Evolutionary conservation across 1,140 invertebrate species (phyloP).

Genomic region (Galendromus occidentalis): DNA sequence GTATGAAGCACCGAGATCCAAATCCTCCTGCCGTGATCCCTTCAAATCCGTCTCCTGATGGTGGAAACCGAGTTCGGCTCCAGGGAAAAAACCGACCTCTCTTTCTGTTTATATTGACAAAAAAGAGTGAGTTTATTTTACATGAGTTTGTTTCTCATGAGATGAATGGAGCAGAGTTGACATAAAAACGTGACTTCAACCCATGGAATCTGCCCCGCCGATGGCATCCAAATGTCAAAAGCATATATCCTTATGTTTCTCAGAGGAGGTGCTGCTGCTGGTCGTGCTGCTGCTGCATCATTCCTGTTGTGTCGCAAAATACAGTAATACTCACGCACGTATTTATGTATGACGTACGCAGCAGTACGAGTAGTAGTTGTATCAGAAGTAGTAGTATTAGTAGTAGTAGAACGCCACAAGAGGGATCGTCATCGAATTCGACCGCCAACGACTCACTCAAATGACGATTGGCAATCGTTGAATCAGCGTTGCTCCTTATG

Average conservation of each 20-base stretch:
- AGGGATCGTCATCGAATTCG: background rate
- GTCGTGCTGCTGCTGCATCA: background rate
- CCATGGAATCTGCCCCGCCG: background rate
- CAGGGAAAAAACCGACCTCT: no score
- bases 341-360: no score
- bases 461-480: background rate
- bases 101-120: slow-evolving; percentile 6
- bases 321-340: no score
- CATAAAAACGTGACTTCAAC: background rate
- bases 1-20: no score
- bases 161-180: background rate
- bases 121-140: slow-evolving; percentile 12
- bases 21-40: no score
- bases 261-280: background rate
- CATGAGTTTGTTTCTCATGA: slow-evolving; percentile 7
- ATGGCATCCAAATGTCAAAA: no score
- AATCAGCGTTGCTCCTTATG: background rate
- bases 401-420: background rate
- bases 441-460: background rate
- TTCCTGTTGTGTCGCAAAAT: background rate
- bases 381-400: background rate
- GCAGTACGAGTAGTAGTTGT: background rate
- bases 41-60: no score
- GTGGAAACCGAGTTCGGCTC: no score
- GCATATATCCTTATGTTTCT: background rate